Base-by-base conservation (phyloP, 2,888 invertebrate genomes). In the Chalcosyrphus nemorum region DNA sequence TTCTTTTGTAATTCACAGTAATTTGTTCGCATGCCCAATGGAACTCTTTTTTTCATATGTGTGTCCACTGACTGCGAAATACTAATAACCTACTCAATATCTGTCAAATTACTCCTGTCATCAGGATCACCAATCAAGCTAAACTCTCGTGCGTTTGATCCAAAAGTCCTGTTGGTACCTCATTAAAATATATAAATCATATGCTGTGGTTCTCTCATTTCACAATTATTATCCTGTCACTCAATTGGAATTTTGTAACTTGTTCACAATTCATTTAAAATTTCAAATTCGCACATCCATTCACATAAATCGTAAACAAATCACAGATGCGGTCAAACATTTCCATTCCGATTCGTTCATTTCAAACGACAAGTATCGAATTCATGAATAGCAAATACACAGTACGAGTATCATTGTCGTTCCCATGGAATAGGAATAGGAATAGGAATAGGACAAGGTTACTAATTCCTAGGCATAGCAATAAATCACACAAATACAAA, bases 401-500 rank as follows among this genome's bases (percentile, higher is more conserved):
- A n/a, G n/a, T n/a, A n/a, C n/a, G 7, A 19, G 1, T 45, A 45
- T 24, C 47, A 24, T 4, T 45, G 19, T 24, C 47, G 47, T 4
- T 52, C 9, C 29, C 15, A 52, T 29, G 15, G 13, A 27, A n/a
- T n/a, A n/a, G 15, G 1, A 4, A 29, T 5, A 52, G 9, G 13
- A 27, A n/a, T n/a, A n/a, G 15, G 1, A 4, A 29, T 5, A 52
- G 9, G n/a, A 38, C 38, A 13, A 19, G 19, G 3, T 5, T 17
- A 27, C 43, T 32, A 38, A 57, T 21, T 63, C 65, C 9, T 24
- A 24, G 35, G n/a, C 21, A n/a, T 27, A 43, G 43, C 57, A 63
- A 81, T 81, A 81, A 76, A 76, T 81, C 81, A 81, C 57, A 71
- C 38, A 65, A 45, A 56, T 65, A 45, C 74, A 71, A 71, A 70